These are phyloP conservation scores for Diglossa cyanea DNA, from an alignment of 2,797 vertebrate species.

Conservation along the genomic window DNA sequence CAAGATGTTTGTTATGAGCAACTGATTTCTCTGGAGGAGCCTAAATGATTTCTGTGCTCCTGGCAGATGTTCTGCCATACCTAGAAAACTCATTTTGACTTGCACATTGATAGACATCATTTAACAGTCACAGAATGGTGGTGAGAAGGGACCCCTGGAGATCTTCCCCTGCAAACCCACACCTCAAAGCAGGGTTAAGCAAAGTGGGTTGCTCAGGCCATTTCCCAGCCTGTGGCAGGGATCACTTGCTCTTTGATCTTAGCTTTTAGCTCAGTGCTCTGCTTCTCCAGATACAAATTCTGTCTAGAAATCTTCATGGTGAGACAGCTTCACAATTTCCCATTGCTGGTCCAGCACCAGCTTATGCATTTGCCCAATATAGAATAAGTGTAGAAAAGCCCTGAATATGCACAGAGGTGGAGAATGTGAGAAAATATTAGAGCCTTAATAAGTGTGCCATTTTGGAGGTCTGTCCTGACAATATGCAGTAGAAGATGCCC, in stretches of 20 bases:
- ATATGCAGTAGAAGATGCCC: neutral
- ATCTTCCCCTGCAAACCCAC: neutral
- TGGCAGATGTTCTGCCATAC: neutral
- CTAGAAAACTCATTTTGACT: neutral
- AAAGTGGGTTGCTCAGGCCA: neutral
- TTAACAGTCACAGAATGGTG: neutral
- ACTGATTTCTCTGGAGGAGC: slow-evolving; percentile 4
- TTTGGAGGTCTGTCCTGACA: neutral
- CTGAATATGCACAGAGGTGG: neutral
- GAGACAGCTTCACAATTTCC: neutral
- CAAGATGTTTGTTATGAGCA: neutral
- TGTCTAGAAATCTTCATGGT: neutral
- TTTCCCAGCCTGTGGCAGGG: neutral
- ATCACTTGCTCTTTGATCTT: neutral
- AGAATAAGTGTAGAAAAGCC: neutral
- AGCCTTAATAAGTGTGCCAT: neutral
- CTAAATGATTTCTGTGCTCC: neutral
- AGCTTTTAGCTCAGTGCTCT: neutral
- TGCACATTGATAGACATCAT: neutral
- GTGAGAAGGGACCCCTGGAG: neutral
- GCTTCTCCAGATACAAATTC: neutral
- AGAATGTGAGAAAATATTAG: neutral
- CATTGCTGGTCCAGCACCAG: neutral
- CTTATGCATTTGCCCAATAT: neutral
- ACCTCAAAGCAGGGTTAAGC: neutral